These are phyloP conservation scores for Donacobius atricapilla DNA, from an alignment of 2,113 vertebrate species.

Conservation along the genomic window DNA sequence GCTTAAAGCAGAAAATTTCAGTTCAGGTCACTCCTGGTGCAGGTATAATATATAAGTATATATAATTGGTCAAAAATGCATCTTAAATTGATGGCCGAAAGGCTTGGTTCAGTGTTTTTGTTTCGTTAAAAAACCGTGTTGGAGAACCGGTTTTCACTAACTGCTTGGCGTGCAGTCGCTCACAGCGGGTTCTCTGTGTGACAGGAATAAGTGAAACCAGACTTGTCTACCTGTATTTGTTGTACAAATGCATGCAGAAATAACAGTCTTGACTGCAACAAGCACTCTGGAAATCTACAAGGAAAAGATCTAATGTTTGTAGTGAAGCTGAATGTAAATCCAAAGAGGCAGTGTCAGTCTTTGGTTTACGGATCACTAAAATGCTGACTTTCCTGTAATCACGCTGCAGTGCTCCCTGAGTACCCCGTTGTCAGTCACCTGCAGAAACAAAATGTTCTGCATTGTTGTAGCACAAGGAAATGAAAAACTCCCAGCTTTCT, in stretches of 20 bases:
- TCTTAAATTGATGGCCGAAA: background rate
- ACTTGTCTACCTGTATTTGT: background rate
- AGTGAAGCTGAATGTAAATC: background rate
- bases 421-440: background rate
- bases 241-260: background rate
- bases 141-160: slow-evolving; percentile 8
- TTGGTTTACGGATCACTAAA: background rate
- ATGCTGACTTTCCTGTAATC: background rate
- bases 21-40: background rate
- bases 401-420: background rate
- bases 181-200: slow-evolving; percentile 1
- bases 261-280: background rate
- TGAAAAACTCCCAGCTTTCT: background rate
- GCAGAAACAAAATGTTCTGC: background rate
- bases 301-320: background rate
- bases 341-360: background rate
- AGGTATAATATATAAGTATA: background rate
- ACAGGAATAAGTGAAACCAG: slow-evolving; percentile 34
- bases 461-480: background rate
- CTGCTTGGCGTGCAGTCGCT: background rate
- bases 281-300: background rate
- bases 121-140: background rate
- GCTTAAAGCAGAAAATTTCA: background rate
- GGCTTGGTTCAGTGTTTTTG: background rate
- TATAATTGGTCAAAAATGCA: background rate